These are phyloP conservation scores for Syncerus caffer DNA, from an alignment of 2,797 vertebrate species.

Conservation along the genomic window DNA sequence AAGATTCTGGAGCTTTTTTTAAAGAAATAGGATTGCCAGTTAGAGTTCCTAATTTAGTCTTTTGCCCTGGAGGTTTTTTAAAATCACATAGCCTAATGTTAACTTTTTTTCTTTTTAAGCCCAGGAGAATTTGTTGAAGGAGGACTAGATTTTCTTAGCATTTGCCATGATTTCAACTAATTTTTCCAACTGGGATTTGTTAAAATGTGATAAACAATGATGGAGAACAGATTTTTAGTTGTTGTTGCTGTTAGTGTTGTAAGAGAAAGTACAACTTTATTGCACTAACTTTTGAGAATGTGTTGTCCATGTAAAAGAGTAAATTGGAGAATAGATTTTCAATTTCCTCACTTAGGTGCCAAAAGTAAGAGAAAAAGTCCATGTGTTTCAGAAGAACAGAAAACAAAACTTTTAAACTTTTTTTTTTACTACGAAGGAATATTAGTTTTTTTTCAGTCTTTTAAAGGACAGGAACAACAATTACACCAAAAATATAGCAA, in stretches of 20 bases:
- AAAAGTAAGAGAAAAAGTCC: background rate
- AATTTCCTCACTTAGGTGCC: background rate
- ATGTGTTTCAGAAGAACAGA: background rate
- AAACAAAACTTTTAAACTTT: background rate
- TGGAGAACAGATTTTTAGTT: background rate
- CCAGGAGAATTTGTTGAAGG: background rate
- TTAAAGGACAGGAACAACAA: background rate
- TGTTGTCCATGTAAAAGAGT: background rate
- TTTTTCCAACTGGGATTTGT: background rate
- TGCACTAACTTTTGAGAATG: background rate
- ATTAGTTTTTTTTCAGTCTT: background rate
- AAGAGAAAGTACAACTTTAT: background rate
- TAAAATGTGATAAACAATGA: background rate
- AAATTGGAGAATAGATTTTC: background rate
- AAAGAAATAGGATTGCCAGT: background rate
- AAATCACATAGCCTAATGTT: background rate
- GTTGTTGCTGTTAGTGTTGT: background rate
- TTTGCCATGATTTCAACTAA: background rate
- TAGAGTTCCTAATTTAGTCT: background rate
- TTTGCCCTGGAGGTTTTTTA: background rate
- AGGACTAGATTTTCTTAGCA: background rate
- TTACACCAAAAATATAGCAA: background rate
- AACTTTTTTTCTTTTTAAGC: background rate
- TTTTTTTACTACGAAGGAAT: background rate
- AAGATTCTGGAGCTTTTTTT: background rate